These are phyloP conservation scores for Crax fasciolata DNA, from an alignment of 2,797 vertebrate genomes.

Conservation along the genomic window DNA sequence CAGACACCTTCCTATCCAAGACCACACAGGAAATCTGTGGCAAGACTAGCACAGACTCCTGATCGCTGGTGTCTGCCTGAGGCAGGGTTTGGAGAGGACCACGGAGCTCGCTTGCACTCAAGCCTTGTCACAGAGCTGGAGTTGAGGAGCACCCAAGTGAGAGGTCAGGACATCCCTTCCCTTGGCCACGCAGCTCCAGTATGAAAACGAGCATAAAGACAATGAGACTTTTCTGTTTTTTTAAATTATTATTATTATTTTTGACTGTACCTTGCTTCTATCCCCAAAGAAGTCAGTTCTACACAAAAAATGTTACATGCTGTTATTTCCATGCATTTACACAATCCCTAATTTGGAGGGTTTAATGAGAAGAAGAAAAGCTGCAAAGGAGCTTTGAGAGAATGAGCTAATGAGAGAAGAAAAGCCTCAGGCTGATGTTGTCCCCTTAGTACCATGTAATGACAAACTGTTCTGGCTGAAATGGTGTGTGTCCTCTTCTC, in stretches of 20 bases:
- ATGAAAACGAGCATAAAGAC: not conserved
- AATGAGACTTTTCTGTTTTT: not conserved
- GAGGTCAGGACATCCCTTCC: not conserved
- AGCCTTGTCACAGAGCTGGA: not conserved
- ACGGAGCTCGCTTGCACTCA: not conserved
- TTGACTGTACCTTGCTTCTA: not conserved
- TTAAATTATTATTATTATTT: not conserved
- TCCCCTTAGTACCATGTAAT: not conserved
- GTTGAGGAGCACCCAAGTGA: not conserved
- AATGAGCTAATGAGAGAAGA: too few species aligned
- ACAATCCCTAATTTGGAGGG: not conserved
- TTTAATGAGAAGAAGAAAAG: not conserved
- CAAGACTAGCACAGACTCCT: constrained; percentile 36
- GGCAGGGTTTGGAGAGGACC: constrained; percentile 5
- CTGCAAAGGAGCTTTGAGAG: not conserved
- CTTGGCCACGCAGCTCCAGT: not conserved
- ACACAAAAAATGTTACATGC: not conserved
- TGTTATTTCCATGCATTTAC: not conserved
- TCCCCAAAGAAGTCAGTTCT: not conserved
- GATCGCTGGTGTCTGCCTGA: constrained; percentile 13
- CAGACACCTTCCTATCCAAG: constrained; percentile 68
- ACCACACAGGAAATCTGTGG: constrained; percentile 72
- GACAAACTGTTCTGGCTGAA: not conserved
- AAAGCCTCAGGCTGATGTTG: not conserved
- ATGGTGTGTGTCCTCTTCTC: not conserved